Conservation (phyloP, 2,113 vertebrate genomes). For the Narcine bancroftii region DNA sequence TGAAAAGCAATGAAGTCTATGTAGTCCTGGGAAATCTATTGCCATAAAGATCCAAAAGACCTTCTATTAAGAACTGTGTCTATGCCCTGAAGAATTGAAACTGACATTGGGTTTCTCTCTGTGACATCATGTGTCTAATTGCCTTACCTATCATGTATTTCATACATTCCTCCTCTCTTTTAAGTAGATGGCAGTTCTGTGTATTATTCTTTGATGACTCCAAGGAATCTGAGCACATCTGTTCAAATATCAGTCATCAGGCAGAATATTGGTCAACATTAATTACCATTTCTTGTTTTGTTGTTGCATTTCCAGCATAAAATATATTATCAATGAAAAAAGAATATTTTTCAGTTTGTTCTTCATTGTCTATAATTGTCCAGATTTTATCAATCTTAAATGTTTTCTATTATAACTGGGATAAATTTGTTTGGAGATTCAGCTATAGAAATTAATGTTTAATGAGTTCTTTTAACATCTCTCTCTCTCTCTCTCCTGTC, state of each 20-base stretch:
- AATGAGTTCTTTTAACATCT: not conserved
- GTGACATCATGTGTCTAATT: conserved; percentile 26
- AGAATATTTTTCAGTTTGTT: not conserved
- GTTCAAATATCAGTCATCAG: conserved; percentile 27
- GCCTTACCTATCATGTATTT: conserved; percentile 22
- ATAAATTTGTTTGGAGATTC: not conserved
- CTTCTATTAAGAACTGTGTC: not conserved
- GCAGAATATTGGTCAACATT: conserved; percentile 2
- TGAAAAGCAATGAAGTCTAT: conserved; percentile 24
- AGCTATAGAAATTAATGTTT: not conserved
- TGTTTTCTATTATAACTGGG: not conserved
- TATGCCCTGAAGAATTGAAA: conserved; percentile 19
- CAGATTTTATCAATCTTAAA: not conserved
- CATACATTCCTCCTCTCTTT: conserved; percentile 5
- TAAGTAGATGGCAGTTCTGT: conserved; percentile 18
- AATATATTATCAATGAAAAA: not conserved
- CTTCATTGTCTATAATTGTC: no score
- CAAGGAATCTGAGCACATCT: conserved; percentile 23
- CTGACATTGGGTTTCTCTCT: conserved; percentile 15
- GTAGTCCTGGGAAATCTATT: not conserved
- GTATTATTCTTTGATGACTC: conserved; percentile 2
- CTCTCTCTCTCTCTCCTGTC: no score
- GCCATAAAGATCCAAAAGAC: not conserved
- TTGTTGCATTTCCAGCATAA: not conserved
- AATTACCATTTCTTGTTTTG: conserved; percentile 12